phyloP scores from a whole-genome alignment of 2,113 vertebrate genomes.

The Mellivora capensis region DNA sequence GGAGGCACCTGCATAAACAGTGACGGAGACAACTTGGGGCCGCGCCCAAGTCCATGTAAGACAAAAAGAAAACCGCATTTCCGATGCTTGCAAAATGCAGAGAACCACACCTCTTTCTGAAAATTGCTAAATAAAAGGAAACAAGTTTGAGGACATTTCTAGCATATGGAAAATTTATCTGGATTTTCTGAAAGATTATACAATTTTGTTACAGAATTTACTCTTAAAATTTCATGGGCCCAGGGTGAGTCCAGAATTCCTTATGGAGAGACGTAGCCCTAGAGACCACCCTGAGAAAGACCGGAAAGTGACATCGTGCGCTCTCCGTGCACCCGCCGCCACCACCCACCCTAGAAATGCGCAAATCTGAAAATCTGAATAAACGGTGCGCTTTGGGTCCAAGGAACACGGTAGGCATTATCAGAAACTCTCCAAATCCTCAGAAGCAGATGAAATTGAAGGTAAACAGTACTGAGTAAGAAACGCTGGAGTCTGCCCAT shows the following conservation, averaged over 20 bases:
- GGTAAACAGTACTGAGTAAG: not conserved
- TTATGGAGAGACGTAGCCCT: not conserved
- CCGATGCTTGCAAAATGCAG: not conserved
- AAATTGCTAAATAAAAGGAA: not conserved
- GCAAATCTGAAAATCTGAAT: rapidly evolving
- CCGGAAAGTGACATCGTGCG: not conserved
- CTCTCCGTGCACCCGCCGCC: rapidly evolving
- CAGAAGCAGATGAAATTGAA: not conserved
- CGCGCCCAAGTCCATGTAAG: rapidly evolving
- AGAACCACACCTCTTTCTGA: not conserved
- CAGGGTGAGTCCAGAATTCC: not conserved
- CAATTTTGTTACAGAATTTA: not conserved
- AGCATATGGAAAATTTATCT: not conserved
- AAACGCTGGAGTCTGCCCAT: not conserved
- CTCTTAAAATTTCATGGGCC: not conserved
- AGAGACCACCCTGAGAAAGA: not conserved
- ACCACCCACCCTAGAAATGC: rapidly evolving
- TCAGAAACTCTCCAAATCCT: not conserved
- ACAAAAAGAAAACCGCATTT: not conserved
- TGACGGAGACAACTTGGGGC: rapidly evolving
- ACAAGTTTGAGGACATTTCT: not conserved
- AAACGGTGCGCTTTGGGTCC: not conserved
- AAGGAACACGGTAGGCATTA: not conserved
- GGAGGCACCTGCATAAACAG: no score
- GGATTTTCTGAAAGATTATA: not conserved